Conservation (phyloP, 1,140 invertebrate genomes). For the Heliconius hermathena region DNA sequence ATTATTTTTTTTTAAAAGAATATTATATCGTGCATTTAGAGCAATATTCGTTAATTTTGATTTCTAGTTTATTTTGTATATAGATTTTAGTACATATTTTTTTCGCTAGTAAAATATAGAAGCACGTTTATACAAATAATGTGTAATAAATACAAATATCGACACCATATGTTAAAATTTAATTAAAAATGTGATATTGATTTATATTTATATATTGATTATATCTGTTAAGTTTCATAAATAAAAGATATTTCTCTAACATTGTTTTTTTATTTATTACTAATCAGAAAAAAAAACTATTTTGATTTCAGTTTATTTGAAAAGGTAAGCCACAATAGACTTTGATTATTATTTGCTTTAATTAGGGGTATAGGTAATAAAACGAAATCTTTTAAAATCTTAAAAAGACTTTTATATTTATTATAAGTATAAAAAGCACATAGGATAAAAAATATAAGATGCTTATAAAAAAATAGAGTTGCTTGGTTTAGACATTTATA, state of each 20-base stretch:
- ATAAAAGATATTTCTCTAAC: conserved; percentile 40
- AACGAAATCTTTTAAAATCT: neutral
- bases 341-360: too few species aligned
- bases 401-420: neutral
- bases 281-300: too few species aligned
- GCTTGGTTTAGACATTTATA: neutral
- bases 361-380: neutral
- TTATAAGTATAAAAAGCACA: neutral
- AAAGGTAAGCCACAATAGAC: too few species aligned
- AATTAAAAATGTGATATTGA: conserved; percentile 40
- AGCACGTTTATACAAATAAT: conserved; percentile 7
- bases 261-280: neutral
- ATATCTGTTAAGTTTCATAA: conserved; percentile 42
- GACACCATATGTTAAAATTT: conserved; percentile 20
- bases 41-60: neutral
- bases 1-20: conserved; percentile 7
- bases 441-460: neutral
- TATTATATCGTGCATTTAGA: neutral
- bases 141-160: neutral
- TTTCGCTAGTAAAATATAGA: neutral
- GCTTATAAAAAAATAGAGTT: neutral
- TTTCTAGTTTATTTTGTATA: neutral
- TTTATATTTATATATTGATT: conserved; percentile 33
- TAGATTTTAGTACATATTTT: conserved; percentile 1
- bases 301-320: too few species aligned